phyloP scores from a whole-genome alignment of 2,888 invertebrate species.

The Sarcophaga caerulescens region DNA sequence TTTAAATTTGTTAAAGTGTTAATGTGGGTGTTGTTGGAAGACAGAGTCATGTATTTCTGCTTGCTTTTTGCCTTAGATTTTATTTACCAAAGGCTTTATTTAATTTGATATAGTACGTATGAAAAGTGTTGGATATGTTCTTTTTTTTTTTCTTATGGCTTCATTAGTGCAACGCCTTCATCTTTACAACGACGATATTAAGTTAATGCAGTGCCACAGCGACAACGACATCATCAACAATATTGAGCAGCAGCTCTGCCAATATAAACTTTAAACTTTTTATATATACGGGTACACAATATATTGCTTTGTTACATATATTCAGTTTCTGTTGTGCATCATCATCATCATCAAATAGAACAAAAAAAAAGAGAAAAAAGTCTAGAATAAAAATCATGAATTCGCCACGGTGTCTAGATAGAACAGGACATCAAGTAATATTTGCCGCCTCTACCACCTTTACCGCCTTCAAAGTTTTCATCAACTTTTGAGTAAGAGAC shows the following conservation, averaged over 20 bases:
- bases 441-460: conserved; percentile 55
- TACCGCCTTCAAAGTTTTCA: conserved; percentile 73
- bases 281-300: not conserved
- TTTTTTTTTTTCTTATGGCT: conserved; percentile 78
- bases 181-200: conserved; percentile 50
- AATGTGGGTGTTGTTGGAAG: conserved; percentile 63
- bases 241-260: not conserved
- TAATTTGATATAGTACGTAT: conserved; percentile 64
- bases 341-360: conserved; percentile 28
- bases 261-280: conserved; percentile 58
- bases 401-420: conserved; percentile 68
- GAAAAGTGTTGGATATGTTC: conserved; percentile 26
- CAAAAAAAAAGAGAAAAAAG: not conserved
- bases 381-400: conserved; percentile 61
- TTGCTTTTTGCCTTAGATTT: conserved; percentile 11
- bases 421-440: conserved; percentile 63
- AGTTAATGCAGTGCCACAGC: conserved; percentile 22
- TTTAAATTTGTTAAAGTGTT: conserved; percentile 39
- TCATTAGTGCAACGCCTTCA: conserved; percentile 76
- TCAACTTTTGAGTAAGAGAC: conserved; percentile 71
- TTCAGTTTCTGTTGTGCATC: conserved; percentile 45
- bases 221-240: conserved; percentile 49
- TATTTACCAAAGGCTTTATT: conserved; percentile 62
- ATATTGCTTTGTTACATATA: conserved; percentile 31
- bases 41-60: not conserved